These are phyloP conservation scores for Stictonetta naevosa DNA, from an alignment of 2,113 vertebrate genomes.

Conservation along the genomic window DNA sequence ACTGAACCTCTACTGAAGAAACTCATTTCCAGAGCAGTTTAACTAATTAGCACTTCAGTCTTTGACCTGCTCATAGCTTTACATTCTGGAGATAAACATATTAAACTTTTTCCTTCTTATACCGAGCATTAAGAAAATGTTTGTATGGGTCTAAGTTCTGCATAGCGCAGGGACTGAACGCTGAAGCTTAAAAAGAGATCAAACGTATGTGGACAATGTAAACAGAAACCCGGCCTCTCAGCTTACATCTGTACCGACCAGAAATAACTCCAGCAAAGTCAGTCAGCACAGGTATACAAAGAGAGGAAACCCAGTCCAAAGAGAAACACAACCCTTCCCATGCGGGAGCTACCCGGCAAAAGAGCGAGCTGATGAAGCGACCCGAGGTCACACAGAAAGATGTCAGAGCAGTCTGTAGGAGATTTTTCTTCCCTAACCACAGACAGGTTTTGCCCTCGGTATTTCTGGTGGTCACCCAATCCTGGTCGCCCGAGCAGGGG, in stretches of 20 bases:
- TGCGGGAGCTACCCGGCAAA: rapidly evolving
- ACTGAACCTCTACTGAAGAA: neutral
- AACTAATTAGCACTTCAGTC: neutral
- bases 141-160: neutral
- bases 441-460: rapidly evolving
- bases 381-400: neutral
- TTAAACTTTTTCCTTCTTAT: neutral
- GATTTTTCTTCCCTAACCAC: neutral
- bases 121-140: neutral
- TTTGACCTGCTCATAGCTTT: neutral
- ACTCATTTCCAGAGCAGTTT: neutral
- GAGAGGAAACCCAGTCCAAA: neutral
- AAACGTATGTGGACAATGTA: neutral
- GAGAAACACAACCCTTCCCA: neutral
- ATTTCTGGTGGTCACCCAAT: neutral
- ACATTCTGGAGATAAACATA: neutral
- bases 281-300: slow-evolving; percentile 20
- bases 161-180: neutral
- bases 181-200: neutral
- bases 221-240: slow-evolving; percentile 19
- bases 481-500: neutral
- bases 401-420: neutral
- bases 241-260: neutral
- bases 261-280: neutral
- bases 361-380: neutral